Conservation (phyloP, 1,140 invertebrate genomes). For the Thalassaphorura encarpata region DNA sequence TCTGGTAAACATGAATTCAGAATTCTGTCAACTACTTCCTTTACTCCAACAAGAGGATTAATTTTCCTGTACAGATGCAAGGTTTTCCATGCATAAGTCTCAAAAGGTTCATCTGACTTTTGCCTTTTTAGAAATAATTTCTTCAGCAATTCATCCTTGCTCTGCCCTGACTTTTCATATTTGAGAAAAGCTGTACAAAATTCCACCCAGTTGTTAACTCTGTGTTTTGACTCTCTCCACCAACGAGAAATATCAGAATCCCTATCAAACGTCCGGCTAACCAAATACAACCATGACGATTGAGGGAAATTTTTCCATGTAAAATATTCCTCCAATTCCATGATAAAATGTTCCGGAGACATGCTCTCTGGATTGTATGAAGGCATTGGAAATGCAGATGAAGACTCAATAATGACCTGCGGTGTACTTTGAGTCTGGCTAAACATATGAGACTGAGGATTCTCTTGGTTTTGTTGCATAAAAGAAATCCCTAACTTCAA, state of each 20-base stretch:
- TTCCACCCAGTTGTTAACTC: not conserved
- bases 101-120: not conserved
- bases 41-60: not conserved
- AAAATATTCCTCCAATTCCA: too few relatives aligned
- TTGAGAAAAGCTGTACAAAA: not conserved
- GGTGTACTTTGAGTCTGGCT: constrained; percentile 39
- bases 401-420: too few relatives aligned
- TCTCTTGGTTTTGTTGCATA: too few relatives aligned
- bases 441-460: too few relatives aligned
- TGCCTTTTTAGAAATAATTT: not conserved
- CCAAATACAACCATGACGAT: too few relatives aligned
- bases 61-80: not conserved
- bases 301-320: too few relatives aligned
- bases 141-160: not conserved
- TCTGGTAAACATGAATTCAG: constrained; percentile 6
- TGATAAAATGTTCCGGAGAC: too few relatives aligned
- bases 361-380: too few relatives aligned
- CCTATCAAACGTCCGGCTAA: not conserved
- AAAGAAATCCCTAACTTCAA: too few relatives aligned
- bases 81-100: constrained; percentile 6
- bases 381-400: too few relatives aligned
- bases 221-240: not conserved
- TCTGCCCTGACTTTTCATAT: not conserved
- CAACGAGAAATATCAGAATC: not conserved
- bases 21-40: not conserved